phyloP scores from a whole-genome alignment of 2,113 vertebrate genomes.

The Brachypodius melanocephalos region DNA sequence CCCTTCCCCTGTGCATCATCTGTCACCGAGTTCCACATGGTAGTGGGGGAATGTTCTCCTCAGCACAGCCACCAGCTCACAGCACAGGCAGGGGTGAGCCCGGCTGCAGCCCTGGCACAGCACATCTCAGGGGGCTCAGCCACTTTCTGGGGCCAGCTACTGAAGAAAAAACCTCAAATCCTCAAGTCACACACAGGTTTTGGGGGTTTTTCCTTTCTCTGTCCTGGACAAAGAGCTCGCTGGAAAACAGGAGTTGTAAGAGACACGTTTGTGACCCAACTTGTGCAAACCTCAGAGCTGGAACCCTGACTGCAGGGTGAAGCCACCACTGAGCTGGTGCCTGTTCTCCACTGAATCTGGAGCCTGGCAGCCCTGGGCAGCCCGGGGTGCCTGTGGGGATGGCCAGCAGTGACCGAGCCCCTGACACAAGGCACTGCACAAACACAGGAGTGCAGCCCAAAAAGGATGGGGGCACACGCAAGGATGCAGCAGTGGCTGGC shows the following conservation, averaged over 20 bases:
- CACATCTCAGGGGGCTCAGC: not conserved
- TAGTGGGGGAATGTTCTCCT: not conserved
- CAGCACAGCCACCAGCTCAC: not conserved
- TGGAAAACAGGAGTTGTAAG: not conserved
- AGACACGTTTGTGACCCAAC: fast-evolving
- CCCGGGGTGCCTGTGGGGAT: fast-evolving
- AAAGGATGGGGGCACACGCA: fast-evolving
- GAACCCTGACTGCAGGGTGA: not conserved
- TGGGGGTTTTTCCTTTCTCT: not conserved
- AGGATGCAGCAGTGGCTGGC: not conserved
- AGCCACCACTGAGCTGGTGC: not conserved
- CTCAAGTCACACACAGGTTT: not conserved
- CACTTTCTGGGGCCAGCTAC: not conserved
- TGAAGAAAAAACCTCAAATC: not conserved
- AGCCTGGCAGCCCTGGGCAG: not conserved
- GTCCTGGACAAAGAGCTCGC: not conserved
- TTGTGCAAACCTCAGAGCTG: fast-evolving
- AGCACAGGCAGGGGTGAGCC: not conserved
- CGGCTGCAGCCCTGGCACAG: not conserved
- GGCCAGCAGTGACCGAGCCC: fast-evolving
- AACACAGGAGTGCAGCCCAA: not conserved
- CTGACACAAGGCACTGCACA: fast-evolving
- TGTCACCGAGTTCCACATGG: fast-evolving
- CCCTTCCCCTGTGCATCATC: not conserved
- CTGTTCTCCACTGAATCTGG: too few species aligned